These are phyloP conservation scores for Neodontobutis hainanensis DNA, from an alignment of 2,113 vertebrate genomes.

Conservation along the genomic window DNA sequence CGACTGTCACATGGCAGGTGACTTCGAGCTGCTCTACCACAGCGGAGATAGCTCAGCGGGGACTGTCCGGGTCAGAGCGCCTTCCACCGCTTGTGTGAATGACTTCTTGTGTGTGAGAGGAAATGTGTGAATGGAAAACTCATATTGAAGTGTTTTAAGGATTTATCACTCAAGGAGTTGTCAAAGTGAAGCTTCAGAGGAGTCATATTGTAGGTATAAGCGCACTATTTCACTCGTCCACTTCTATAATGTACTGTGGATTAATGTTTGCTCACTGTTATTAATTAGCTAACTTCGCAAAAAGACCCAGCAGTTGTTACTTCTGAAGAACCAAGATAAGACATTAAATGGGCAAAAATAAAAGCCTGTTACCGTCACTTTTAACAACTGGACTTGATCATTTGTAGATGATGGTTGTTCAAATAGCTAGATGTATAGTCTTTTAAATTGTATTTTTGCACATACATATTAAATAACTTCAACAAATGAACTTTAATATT, in stretches of 20 bases:
- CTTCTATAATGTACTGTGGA: neutral
- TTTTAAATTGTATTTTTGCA: too few relatives aligned
- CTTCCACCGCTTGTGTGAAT: neutral
- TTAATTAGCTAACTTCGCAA: neutral
- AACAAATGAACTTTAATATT: too few relatives aligned
- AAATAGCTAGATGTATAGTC: too few relatives aligned
- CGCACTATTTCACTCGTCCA: neutral
- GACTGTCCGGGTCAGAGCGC: neutral
- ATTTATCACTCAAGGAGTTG: constrained; percentile 23
- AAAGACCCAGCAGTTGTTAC: neutral
- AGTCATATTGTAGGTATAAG: neutral
- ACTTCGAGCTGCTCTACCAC: constrained; percentile 9
- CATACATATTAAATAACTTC: too few relatives aligned
- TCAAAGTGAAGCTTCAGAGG: neutral
- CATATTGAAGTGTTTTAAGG: constrained; percentile 1
- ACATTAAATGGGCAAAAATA: too few relatives aligned
- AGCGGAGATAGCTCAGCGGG: neutral
- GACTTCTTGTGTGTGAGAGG: neutral
- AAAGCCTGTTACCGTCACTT: too few relatives aligned
- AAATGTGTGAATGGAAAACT: neutral
- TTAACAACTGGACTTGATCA: too few relatives aligned
- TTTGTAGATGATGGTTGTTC: too few relatives aligned
- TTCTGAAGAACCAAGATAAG: too few relatives aligned
- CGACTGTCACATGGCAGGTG: constrained; percentile 64
- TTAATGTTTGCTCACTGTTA: neutral